phyloP scores from a whole-genome alignment of 2,797 vertebrate genomes.

The Dicrostonyx torquatus region DNA sequence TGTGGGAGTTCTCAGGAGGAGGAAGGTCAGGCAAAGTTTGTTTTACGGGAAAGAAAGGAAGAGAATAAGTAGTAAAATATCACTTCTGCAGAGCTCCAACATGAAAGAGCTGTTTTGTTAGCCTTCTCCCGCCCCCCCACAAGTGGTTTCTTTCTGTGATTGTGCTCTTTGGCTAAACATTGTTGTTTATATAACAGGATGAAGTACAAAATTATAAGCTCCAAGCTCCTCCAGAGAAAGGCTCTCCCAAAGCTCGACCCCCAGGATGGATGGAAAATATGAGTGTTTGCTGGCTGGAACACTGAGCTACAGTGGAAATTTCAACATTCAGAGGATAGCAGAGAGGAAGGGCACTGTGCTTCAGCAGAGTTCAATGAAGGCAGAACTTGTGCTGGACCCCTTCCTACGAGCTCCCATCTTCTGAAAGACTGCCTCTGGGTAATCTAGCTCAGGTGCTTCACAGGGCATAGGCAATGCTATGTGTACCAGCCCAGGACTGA shows the following conservation, averaged over 20 bases:
- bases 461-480: neutral
- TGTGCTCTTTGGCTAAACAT: conserved; percentile 74
- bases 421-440: neutral
- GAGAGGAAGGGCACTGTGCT: conserved; percentile 70
- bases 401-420: conserved; percentile 28
- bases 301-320: conserved; percentile 68
- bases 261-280: conserved; percentile 77
- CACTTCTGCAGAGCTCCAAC: conserved; percentile 48
- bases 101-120: conserved; percentile 30
- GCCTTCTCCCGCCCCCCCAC: neutral
- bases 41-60: conserved; percentile 28
- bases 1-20: conserved; percentile 4
- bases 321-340: conserved; percentile 67
- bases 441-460: too few relatives aligned
- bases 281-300: conserved; percentile 68
- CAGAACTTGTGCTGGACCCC: conserved; percentile 48
- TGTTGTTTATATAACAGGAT: conserved; percentile 76
- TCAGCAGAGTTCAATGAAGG: conserved; percentile 33
- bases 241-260: conserved; percentile 79
- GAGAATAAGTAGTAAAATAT: conserved; percentile 24
- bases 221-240: conserved; percentile 75
- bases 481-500: neutral
- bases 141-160: conserved; percentile 69
- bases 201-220: conserved; percentile 79
- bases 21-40: conserved; percentile 13